These are phyloP conservation scores for Antechinus stuartii DNA, from an alignment of 2,113 vertebrate genomes.

Conservation along the genomic window DNA sequence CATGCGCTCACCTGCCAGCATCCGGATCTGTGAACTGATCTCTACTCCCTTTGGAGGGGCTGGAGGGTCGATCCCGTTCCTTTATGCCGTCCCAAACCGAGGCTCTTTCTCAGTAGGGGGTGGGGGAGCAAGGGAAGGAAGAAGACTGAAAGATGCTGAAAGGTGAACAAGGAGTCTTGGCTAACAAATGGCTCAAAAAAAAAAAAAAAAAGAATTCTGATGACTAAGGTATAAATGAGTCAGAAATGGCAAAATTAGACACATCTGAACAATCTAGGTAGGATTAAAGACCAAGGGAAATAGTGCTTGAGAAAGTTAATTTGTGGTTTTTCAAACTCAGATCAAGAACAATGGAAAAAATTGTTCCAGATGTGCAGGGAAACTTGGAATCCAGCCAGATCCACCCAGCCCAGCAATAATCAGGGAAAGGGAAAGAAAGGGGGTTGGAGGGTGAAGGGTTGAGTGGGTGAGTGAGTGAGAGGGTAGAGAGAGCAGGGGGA, in stretches of 20 bases:
- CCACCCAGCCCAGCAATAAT: not conserved
- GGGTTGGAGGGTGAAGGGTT: not conserved
- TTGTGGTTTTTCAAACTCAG: conserved; percentile 67
- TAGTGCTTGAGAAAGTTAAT: conserved; percentile 62
- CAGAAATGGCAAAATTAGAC: conserved; percentile 32
- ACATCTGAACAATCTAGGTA: conserved; percentile 30
- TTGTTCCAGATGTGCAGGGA: conserved; percentile 73
- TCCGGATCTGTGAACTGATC: not conserved
- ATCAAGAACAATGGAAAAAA: conserved; percentile 72
- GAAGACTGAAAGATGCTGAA: conserved; percentile 14
- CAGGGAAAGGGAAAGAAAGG: not conserved
- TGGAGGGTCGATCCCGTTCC: not conserved
- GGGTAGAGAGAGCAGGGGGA: not conserved
- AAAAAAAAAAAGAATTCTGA: conserved; percentile 14
- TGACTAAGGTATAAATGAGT: conserved; percentile 44
- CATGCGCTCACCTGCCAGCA: not conserved
- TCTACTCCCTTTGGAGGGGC: not conserved
- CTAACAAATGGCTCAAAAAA: conserved; percentile 54
- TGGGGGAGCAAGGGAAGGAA: not conserved
- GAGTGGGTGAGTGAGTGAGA: not conserved
- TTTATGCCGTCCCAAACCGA: not conserved
- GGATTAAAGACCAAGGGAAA: conserved; percentile 41
- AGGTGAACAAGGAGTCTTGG: conserved; percentile 9
- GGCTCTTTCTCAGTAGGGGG: conserved; percentile 52
- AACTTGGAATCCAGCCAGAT: conserved; percentile 68